Evolutionary conservation across 2,888 invertebrate species (phyloP), one percentile per base, ranked within the genome.

Genomic region (Leptopilina drosophilae): DNA sequence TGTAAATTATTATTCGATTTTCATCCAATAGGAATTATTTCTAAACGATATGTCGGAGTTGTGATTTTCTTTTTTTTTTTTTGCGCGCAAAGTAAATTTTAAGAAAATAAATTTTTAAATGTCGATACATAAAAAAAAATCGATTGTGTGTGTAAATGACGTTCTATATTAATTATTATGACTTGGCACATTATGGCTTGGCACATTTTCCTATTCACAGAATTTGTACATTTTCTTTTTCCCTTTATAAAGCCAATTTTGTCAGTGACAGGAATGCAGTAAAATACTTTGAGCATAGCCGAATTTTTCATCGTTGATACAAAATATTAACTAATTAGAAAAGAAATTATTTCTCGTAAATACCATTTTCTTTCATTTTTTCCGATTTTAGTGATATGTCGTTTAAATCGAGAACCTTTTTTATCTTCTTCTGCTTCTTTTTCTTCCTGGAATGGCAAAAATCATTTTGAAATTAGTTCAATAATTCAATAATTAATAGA

Each of bases 291-390:
- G 33, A 73, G 53, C n/a, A 73, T 33, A 73, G 26, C 53, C 69
- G 4, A 56, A 73, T 8, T 14, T 73, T 11, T 33, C 4, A 20
- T 5, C 2, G 11, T 64, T 65, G 15, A 73, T 7, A 12, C 20
- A 81, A 81, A 86, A 89, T 88, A 89, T 89, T 89, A n/a, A 62
- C 62, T 62, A 89, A 64, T 89, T 90, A 33, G 33, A 33, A 33
- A 33, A 33, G 3, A 33, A 33, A 33, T 82, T 90, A 89, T 59
- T 90, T 90, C 76, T 90, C 90, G 69, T 88, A 86, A 12, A 90
- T 84, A 14, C 90, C 90, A 76, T 90, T 90, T 79, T 90, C 90
- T 67, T 87, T 86, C 3, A 86, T 82, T 76, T 90, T 91, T 75
- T 89, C 62, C 26, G 88, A 88, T 77, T 89, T 90, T 79, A 88